Evolutionary conservation across 2,113 vertebrate species (phyloP).

Genomic region (Oryzias melastigma): DNA sequence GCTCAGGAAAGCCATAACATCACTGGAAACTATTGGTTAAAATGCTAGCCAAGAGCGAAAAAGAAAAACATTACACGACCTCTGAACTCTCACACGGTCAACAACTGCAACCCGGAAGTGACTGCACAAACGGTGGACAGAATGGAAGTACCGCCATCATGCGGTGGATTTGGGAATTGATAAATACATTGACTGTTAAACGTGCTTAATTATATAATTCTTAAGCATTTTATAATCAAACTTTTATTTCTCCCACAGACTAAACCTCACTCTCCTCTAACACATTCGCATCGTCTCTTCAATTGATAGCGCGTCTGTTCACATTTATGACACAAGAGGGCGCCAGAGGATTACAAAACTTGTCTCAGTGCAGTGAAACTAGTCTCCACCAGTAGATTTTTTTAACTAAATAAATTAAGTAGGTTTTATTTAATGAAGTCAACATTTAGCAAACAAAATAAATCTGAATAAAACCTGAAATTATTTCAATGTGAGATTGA

Average conservation of each 20-base stretch:
- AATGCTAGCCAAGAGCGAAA: slow-evolving; percentile 3
- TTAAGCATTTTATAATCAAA: not conserved
- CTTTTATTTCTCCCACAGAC: not conserved
- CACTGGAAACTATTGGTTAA: slow-evolving; percentile 2
- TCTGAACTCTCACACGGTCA: slow-evolving; percentile 55
- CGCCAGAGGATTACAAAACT: slow-evolving; percentile 1
- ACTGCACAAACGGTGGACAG: not conserved
- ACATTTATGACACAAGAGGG: not conserved
- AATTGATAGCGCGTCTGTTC: not conserved
- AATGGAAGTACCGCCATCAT: slow-evolving; percentile 37
- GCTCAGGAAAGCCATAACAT: slow-evolving; percentile 68
- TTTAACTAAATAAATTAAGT: no score
- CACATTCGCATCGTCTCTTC: no score
- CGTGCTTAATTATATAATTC: not conserved
- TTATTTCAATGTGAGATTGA: no score
- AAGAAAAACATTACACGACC: slow-evolving; percentile 59
- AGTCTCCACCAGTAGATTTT: no score
- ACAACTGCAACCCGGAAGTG: slow-evolving; percentile 39
- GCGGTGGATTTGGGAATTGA: not conserved
- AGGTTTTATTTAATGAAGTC: no score
- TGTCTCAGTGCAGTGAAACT: not conserved
- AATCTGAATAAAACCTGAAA: no score
- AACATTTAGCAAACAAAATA: no score
- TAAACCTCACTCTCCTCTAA: not conserved
- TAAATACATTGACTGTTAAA: not conserved